Evolutionary conservation across 2,797 vertebrate genomes (phyloP), one percentile per base, ranked within the genome.

Genomic region (Brotula barbata): DNA sequence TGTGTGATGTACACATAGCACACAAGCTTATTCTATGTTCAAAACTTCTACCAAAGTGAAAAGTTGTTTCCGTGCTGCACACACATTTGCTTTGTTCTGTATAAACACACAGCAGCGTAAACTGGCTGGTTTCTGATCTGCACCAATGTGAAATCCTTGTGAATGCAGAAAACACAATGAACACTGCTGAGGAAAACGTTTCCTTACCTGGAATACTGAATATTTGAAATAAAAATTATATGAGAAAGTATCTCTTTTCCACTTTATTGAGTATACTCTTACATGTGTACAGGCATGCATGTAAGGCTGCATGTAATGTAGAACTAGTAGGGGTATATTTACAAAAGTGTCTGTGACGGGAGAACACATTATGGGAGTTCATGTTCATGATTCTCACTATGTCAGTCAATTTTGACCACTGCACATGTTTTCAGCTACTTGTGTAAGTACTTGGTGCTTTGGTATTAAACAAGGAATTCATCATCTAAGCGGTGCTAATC

Each of bases 161-260:
- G 57, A 67, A 25, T 46, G 46, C 65, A 68, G 36, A 63, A 36
- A 10, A 31, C 22, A 73, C 16, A 50, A 56, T 51, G 22, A 71
- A 60, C 23, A 51, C 31, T 68, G 66, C 40, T 68, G 71, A 71
- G 45, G 40, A 72, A 45, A 14, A 69, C 36, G 25, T 48, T 39
- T 63, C 41, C 63, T 75, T 64, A 70, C 37, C 58, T 63, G 51
- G 44, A 68, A 64, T 54, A 66, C 31, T 65, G 61, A 74, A 67
- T 72, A 54, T 53, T 68, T 81, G 55, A 71, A 88, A 84, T 83
- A 76, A 86, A 84, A 20, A 31, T 36, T 59, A n/a, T 59, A 13
- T 68, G 33, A 65, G 74, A 14, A 22, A 45, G 80, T 68, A 46
- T 20, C 0, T 39, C 19, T 57, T 17, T 34, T 37, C 12, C 15